Evolutionary conservation across 2,888 invertebrate species (phyloP).

Genomic region (Myopa tessellatipennis): DNA sequence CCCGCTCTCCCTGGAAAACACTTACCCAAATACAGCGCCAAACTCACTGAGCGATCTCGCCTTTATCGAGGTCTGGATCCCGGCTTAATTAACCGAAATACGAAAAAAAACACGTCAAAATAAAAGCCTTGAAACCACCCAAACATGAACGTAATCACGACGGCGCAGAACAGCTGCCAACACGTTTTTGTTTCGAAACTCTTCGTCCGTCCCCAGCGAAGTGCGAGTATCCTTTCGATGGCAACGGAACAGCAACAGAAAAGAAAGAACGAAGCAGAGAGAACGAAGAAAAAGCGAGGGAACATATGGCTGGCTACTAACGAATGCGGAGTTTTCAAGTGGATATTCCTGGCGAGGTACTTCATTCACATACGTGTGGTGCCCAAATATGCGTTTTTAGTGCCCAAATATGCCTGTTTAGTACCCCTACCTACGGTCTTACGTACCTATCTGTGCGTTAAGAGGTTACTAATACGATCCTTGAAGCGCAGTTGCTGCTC

Average conservation of each 20-base stretch:
- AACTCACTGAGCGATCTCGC: too few species aligned
- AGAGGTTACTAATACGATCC: slow-evolving; percentile 25
- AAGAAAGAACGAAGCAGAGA: background rate
- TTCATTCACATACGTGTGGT: background rate
- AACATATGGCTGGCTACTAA: slow-evolving; percentile 6
- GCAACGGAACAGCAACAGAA: background rate
- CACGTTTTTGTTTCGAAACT: background rate
- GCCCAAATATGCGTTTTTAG: too few species aligned
- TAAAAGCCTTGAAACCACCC: slow-evolving; percentile 1
- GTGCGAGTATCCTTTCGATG: background rate
- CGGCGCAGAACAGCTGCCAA: slow-evolving; percentile 23
- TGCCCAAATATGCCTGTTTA: too few species aligned
- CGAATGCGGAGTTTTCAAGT: background rate
- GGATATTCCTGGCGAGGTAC: slow-evolving; percentile 3
- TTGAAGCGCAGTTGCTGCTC: slow-evolving; percentile 27
- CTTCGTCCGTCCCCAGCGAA: background rate
- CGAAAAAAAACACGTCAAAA: background rate
- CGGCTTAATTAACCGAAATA: background rate
- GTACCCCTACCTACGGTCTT: too few species aligned
- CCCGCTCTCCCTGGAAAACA: too few species aligned
- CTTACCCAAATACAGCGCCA: too few species aligned
- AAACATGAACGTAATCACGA: too few species aligned
- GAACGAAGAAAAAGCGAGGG: background rate
- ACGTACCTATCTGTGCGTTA: background rate
- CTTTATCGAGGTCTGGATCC: too few species aligned